Evolutionary conservation across 2,797 vertebrate genomes (phyloP), one percentile per base, ranked within the genome.

Genomic region (Amazonetta brasiliensis): DNA sequence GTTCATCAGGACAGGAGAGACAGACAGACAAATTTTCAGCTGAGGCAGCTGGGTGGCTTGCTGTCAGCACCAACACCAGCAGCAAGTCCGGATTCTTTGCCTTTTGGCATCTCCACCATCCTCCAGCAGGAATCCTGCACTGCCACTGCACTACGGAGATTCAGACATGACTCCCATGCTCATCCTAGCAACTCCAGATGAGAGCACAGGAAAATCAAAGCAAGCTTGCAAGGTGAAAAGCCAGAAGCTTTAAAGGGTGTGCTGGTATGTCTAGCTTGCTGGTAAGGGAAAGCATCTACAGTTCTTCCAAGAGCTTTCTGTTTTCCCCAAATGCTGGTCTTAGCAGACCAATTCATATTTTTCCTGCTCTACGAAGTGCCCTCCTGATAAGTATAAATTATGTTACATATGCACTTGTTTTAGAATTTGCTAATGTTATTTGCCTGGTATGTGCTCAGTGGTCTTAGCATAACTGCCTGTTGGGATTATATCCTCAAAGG

Each of bases 1-100:
- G 96, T 97, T 97, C 89, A 97, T 86, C 50, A 85, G 73, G 88
- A 43, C 2, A 48, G 23, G 44, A 28, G 68, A 76, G n/a, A 54
- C 69, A 54, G 12, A 43, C 37, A 84, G 54, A 59, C 54, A 66
- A 21, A 71, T 91, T 87, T 85, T 67, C 67, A 87, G 69, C 63
- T 81, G 74, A 87, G 84, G 72, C 90, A 86, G 81, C 81, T 85
- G 81, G n/a, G 59, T 91, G 90, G 50, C 35, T 58, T 66, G 15
- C 43, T 84, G 72, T 59, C 59, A 91, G 41, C 54, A 79, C 54
- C 46, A 50, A 25, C 25, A 25, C 63, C 48, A 41, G 37, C 60
- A 91, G 30, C 46, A 35, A 66, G 41, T 52, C 44, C 43, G 12
- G 44, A 73, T 89, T 60, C 76, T 90, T 91, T 80, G 48, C 67